Conservation (phyloP, 2,888 invertebrate genomes). For the Cheilosia pagana region DNA sequence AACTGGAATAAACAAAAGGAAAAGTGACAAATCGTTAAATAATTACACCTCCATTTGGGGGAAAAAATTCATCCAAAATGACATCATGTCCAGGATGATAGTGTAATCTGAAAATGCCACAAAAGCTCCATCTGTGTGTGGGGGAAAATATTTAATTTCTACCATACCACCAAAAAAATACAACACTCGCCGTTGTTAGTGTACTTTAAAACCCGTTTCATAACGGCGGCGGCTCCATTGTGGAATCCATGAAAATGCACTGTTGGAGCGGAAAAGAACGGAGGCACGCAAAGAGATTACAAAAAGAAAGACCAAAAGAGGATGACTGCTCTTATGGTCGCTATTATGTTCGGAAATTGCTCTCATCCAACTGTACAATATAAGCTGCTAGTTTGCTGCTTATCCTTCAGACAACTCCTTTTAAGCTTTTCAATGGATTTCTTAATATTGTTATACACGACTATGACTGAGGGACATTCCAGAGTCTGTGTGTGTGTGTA, state of each 20-base stretch:
- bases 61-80: neutral
- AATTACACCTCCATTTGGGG: neutral
- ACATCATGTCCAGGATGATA: conserved; percentile 10
- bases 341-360: conserved; percentile 49
- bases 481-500: conserved; percentile 3
- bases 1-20: conserved; percentile 68
- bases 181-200: conserved; percentile 5
- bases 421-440: conserved; percentile 53
- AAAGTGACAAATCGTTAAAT: conserved; percentile 12
- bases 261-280: conserved; percentile 17
- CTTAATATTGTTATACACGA: conserved; percentile 18
- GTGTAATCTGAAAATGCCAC: conserved; percentile 15
- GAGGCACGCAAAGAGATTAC: neutral
- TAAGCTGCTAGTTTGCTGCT: conserved; percentile 73
- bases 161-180: neutral
- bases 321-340: conserved; percentile 54
- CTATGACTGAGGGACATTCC: neutral
- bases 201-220: conserved; percentile 29
- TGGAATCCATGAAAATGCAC: conserved; percentile 52
- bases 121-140: conserved; percentile 12
- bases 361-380: conserved; percentile 47
- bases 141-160: neutral
- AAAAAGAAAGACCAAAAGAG: conserved; percentile 23
- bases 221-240: conserved; percentile 34
- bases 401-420: conserved; percentile 67